Base-by-base conservation (phyloP, 2,888 invertebrate species). In the Trachelus stipa region DNA sequence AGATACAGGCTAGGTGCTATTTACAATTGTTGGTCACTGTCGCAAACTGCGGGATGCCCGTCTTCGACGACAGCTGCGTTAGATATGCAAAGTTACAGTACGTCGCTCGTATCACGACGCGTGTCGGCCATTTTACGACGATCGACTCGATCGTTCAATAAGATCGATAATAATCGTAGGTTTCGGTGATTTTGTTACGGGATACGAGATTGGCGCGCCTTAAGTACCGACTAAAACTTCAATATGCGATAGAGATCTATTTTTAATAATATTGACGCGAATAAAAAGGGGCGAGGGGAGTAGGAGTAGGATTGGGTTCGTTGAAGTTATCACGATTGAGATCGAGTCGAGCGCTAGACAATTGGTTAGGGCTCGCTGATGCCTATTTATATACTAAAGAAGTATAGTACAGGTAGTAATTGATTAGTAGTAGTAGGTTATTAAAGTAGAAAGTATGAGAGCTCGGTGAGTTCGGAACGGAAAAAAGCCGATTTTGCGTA, bases 1-100 rank as follows among this genome's bases (percentile, higher is more conserved):
- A 84, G 83, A 87, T 87, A 87, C 84, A 78, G 84, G 81, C 84
- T 86, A 87, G 83, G 83, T 86, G 85, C 82, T 89, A 88, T 89
- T 85, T 88, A 89, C 87, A 88, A 83, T 79, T 83, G 40, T 88
- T 88, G 88, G 88, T 88, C 88, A 88, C 88, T 86, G 87, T 86
- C 87, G 85, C 82, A 84, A 40, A 85, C 80, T 73, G 80, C 82
- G 81, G 73, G 75, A 79, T 76, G 80, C 69, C 82, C 79, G 82
- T 81, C 80, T 80, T 80, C 81, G 80, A 85, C 82, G 85, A 84
- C 82, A 84, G 81, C 83, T 85, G 85, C 83, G 80, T n/a, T 69
- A 85, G 87, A 85, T 86, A 87, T 87, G 87, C 86, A 85, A 86
- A 86, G 85, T 40, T 84, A 83, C 83, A 81, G 83, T 83, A 84